These are phyloP conservation scores for Diplazon laetatorius DNA, from an alignment of 2,888 invertebrate species.

Conservation along the genomic window DNA sequence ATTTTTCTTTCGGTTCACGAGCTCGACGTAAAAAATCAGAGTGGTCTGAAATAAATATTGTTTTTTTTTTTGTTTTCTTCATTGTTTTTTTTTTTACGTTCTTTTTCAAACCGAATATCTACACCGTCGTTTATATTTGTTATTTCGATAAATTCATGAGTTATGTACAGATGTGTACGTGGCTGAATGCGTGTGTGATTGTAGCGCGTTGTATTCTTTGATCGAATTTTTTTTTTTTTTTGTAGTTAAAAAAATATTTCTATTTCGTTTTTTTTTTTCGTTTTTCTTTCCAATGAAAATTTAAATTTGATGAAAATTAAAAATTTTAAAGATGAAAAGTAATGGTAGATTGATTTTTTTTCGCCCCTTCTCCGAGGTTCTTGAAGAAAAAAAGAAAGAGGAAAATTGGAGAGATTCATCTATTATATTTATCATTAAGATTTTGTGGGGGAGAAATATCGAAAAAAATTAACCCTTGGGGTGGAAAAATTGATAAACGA, in stretches of 20 bases:
- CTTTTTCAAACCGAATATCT: conserved; percentile 34
- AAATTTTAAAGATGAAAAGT: too few species aligned
- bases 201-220: conserved; percentile 48
- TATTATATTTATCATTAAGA: too few species aligned
- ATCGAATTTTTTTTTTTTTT: conserved; percentile 17
- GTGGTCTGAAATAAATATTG: conserved; percentile 47
- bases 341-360: too few species aligned
- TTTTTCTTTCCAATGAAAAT: too few species aligned
- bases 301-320: conserved; percentile 30
- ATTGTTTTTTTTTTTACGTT: conserved; percentile 1
- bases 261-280: neutral
- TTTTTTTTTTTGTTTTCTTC: neutral
- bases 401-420: too few species aligned
- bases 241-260: too few species aligned
- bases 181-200: conserved; percentile 24
- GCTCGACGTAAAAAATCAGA: conserved; percentile 64
- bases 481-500: too few species aligned
- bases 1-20: conserved; percentile 36
- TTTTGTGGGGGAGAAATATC: too few species aligned
- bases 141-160: conserved; percentile 51
- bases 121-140: conserved; percentile 46
- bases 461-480: too few species aligned
- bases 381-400: too few species aligned
- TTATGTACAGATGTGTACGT: conserved; percentile 57
- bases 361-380: too few species aligned